These are phyloP conservation scores for Stictocephala bisonia DNA, from an alignment of 2,888 invertebrate genomes.

Conservation along the genomic window DNA sequence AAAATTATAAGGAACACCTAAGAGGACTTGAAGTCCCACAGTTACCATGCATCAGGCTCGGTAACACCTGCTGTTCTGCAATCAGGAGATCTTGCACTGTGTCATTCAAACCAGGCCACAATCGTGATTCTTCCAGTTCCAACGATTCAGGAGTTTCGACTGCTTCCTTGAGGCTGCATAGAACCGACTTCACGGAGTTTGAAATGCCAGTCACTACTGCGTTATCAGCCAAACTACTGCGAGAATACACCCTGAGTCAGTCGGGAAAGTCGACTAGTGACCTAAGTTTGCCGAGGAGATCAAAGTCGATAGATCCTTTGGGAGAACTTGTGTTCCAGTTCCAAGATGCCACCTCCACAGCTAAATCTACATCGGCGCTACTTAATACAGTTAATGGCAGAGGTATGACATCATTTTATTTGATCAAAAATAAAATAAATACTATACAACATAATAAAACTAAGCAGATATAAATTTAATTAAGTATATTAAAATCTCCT, in stretches of 20 bases:
- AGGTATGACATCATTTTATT: too few relatives aligned
- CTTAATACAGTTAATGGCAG: conserved; percentile 66
- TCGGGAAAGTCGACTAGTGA: conserved; percentile 24
- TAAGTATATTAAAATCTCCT: too few relatives aligned
- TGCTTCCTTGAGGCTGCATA: conserved; percentile 73
- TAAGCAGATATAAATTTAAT: too few relatives aligned
- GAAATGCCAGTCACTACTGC: conserved; percentile 74
- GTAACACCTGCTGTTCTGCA: conserved; percentile 67
- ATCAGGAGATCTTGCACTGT: conserved; percentile 81
- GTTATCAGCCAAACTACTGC: conserved; percentile 68
- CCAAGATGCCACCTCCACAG: conserved; percentile 68
- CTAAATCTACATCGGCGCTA: conserved; percentile 79
- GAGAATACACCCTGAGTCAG: conserved; percentile 68
- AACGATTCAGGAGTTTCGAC: conserved; percentile 68
- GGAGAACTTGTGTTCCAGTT: conserved; percentile 78
- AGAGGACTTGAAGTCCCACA: background rate
- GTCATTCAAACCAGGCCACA: conserved; percentile 79
- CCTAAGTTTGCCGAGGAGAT: conserved; percentile 74
- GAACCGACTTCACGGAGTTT: conserved; percentile 73
- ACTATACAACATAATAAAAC: too few relatives aligned
- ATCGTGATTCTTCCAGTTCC: conserved; percentile 83
- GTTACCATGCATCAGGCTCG: background rate
- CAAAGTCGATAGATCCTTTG: conserved; percentile 80
- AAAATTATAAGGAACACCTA: conserved; percentile 30
- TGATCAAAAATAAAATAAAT: too few relatives aligned